Conservation (phyloP, 2,797 vertebrate genomes). For the Natrix natrix region DNA sequence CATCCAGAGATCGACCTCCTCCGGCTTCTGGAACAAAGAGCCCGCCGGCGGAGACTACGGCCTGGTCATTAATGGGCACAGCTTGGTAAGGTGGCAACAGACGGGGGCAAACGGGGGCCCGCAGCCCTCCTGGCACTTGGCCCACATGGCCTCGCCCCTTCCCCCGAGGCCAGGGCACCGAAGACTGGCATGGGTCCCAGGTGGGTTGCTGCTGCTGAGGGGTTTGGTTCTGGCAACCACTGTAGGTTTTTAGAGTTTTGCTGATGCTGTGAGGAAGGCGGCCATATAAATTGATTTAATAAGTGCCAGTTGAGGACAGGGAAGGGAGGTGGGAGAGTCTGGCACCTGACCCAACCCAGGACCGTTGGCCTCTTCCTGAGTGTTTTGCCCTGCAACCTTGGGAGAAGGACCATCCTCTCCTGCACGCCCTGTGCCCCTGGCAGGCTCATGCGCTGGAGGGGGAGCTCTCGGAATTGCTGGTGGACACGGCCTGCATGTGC, state of each 20-base stretch:
- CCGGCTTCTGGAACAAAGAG: conserved; percentile 77
- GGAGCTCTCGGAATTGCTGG: conserved; percentile 81
- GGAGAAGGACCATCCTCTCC: neutral
- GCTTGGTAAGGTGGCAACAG: conserved; percentile 79
- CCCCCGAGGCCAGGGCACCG: neutral
- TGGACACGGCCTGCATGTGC: conserved; percentile 87
- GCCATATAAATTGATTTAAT: neutral
- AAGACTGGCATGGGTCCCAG: neutral
- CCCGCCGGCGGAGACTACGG: conserved; percentile 74
- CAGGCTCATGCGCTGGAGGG: conserved; percentile 86
- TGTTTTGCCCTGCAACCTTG: neutral
- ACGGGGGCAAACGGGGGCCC: neutral
- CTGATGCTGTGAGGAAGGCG: neutral
- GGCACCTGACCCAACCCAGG: neutral
- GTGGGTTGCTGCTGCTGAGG: neutral
- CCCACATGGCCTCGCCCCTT: neutral
- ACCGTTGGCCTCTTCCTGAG: neutral
- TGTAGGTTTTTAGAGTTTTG: neutral
- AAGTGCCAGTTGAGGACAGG: neutral
- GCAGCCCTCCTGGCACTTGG: neutral
- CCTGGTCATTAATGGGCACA: conserved; percentile 89
- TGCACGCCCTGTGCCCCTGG: neutral
- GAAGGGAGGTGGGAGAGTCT: neutral
- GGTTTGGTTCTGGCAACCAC: neutral
- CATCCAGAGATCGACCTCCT: conserved; percentile 54